phyloP scores from a whole-genome alignment of 1,140 invertebrate genomes.

The Microplitis demolitor region DNA sequence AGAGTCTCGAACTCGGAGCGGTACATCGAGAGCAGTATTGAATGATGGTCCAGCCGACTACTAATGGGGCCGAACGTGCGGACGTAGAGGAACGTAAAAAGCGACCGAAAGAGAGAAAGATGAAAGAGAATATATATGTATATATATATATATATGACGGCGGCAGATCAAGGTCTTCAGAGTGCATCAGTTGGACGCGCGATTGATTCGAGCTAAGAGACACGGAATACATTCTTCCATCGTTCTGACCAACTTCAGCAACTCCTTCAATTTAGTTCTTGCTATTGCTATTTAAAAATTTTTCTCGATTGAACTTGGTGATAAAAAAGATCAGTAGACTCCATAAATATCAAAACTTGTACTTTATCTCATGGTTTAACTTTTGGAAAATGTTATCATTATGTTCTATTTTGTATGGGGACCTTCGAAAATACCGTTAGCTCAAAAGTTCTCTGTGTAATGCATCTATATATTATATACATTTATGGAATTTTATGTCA shows the following conservation, averaged over 20 bases:
- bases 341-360: no score
- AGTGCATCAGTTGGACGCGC: constrained; percentile 34
- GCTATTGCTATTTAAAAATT: not conserved
- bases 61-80: constrained; percentile 59
- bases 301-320: no score
- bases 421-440: no score
- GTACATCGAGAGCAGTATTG: constrained; percentile 58
- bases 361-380: no score
- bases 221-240: constrained; percentile 37
- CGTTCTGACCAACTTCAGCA: constrained; percentile 29
- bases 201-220: constrained; percentile 30
- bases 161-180: constrained; percentile 47
- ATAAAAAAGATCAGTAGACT: no score
- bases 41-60: constrained; percentile 59
- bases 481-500: no score
- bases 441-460: no score
- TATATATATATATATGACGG: constrained; percentile 3
- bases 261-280: not conserved
- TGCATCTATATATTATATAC: no score
- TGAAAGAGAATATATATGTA: not conserved
- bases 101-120: constrained; percentile 33
- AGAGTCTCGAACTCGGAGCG: constrained; percentile 36
- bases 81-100: constrained; percentile 54
- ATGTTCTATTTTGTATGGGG: no score
- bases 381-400: no score